Conservation (phyloP, 2,113 vertebrate species). For the Dasyprocta punctata region DNA sequence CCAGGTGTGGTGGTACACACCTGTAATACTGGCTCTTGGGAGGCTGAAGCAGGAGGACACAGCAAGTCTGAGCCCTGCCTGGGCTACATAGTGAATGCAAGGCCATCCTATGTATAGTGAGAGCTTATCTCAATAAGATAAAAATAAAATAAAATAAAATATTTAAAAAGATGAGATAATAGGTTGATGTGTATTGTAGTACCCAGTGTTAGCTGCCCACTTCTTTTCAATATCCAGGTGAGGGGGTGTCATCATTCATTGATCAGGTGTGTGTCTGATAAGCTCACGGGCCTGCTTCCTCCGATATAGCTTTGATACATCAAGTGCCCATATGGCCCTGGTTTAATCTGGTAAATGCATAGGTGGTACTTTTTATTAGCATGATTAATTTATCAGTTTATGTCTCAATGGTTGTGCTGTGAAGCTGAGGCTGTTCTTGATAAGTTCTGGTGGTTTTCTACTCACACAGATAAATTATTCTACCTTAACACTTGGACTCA, state of each 20-base stretch:
- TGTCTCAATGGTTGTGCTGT: background rate
- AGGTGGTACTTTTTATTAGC: background rate
- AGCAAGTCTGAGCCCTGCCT: background rate
- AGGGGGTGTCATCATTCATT: background rate
- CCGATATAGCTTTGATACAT: background rate
- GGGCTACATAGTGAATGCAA: background rate
- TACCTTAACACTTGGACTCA: background rate
- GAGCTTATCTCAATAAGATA: background rate
- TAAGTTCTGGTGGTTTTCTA: background rate
- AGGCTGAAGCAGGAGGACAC: background rate
- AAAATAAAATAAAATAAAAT: background rate
- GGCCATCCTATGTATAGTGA: background rate
- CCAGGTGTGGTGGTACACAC: background rate
- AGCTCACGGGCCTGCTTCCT: background rate
- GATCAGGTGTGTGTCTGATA: background rate
- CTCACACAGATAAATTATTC: background rate
- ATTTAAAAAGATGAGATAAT: background rate
- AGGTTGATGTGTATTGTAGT: background rate
- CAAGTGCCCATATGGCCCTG: background rate
- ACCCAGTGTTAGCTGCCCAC: background rate
- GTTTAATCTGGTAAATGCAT: background rate
- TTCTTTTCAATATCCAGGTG: background rate
- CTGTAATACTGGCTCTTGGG: background rate
- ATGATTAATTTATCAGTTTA: background rate
- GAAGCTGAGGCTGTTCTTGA: background rate